Evolutionary conservation across 2,797 vertebrate genomes (phyloP).

Genomic region (Mus minutoides): DNA sequence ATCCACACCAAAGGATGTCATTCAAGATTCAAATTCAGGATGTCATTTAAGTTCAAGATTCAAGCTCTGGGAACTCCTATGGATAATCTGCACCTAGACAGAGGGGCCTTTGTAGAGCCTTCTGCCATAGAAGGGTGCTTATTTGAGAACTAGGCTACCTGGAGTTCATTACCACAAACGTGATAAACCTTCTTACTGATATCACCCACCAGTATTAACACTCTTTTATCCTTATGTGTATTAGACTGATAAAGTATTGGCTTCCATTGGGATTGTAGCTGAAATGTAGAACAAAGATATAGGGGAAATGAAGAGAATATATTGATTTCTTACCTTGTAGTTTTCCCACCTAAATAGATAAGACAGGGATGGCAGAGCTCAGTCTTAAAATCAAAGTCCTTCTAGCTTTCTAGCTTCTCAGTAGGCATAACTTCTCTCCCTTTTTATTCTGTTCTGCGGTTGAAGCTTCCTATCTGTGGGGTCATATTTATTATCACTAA

Average conservation of each 20-base stretch:
- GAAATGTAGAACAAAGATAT: background rate
- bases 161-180: background rate
- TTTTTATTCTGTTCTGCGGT: slow-evolving; percentile 54
- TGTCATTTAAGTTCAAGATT: no score
- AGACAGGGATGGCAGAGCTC: background rate
- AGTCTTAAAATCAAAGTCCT: background rate
- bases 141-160: background rate
- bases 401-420: slow-evolving; percentile 12
- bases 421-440: slow-evolving; percentile 19
- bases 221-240: background rate
- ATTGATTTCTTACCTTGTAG: background rate
- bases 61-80: background rate
- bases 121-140: background rate
- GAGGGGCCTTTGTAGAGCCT: no score
- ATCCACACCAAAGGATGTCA: background rate
- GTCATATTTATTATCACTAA: slow-evolving; percentile 59
- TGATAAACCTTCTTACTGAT: background rate
- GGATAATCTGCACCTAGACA: background rate
- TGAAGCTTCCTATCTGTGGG: slow-evolving; percentile 40
- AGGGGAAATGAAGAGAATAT: background rate
- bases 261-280: background rate
- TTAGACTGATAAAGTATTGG: background rate
- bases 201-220: background rate
- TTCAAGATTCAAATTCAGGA: background rate
- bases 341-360: background rate